A percentile compares a stretch with the other conserved stretches of the same genome.
phyloP scores from a whole-genome alignment of 2,888 invertebrate genomes.

The Oscheius sp. region DNA sequence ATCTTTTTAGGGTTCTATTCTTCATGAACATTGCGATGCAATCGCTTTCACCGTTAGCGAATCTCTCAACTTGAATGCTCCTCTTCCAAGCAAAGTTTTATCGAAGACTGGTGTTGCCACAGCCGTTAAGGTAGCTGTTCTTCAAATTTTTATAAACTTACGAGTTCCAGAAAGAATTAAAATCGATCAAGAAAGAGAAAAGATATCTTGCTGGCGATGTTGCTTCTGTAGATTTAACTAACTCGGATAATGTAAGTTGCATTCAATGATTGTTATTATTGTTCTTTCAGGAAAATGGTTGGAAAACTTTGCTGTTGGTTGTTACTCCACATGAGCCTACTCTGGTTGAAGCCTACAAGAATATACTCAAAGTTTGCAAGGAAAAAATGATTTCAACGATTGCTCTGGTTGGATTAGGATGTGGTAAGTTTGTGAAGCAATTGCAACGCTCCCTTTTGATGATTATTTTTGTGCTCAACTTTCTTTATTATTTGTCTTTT shows the following conservation, averaged over 20 bases:
- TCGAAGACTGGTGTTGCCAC: not conserved
- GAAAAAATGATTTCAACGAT: not conserved
- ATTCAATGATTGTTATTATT: not conserved
- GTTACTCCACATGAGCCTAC: constrained; percentile 17
- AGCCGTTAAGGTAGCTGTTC: not conserved
- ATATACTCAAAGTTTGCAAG: not conserved
- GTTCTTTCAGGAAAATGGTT: not conserved
- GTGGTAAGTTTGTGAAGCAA: not conserved
- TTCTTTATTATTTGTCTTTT: not conserved
- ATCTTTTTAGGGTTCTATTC: constrained; percentile 12
- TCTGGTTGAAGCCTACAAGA: constrained; percentile 6
- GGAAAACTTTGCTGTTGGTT: not conserved
- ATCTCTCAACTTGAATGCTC: not conserved
- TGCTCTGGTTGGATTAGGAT: constrained; percentile 16
- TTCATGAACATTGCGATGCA: constrained; percentile 8
- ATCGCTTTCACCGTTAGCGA: constrained; percentile 24
- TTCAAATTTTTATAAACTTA: not conserved
- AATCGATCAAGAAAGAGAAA: not conserved
- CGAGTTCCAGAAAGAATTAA: not conserved
- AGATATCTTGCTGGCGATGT: constrained; percentile 1
- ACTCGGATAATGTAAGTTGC: constrained; percentile 1
- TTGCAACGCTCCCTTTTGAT: not conserved
- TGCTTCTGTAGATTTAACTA: not conserved
- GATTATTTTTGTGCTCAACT: not conserved
- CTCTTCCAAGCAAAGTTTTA: constrained; percentile 3